Percentiles rank a stretch among this genome's conserved stretches.
Conservation (phyloP, 2,888 invertebrate species). For the Calliphora vomitoria region DNA sequence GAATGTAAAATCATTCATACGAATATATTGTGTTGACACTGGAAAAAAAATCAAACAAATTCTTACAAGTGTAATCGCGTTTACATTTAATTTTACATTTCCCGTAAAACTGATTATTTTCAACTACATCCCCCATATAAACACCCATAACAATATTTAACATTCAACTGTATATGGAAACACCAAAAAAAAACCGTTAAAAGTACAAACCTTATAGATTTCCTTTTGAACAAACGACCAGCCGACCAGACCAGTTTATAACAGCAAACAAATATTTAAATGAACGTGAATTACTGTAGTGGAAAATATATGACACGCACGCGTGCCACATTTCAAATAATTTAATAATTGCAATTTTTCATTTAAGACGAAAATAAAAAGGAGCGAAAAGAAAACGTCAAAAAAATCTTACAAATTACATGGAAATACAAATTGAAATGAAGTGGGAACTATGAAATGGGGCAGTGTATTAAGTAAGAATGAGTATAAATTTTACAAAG, state of each 20-base stretch:
- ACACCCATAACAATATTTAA: too few relatives aligned
- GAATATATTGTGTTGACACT: neutral
- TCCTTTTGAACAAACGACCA: neutral
- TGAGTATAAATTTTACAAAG: constrained; percentile 3
- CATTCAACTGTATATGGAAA: too few relatives aligned
- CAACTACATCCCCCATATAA: constrained; percentile 51
- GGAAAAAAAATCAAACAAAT: neutral
- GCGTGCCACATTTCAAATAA: constrained; percentile 74
- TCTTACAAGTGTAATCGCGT: constrained; percentile 76
- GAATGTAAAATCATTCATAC: neutral
- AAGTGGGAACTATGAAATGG: neutral
- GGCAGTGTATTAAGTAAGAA: neutral
- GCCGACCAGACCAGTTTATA: neutral
- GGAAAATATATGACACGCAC: constrained; percentile 66
- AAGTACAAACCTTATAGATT: neutral
- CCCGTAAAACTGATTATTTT: constrained; percentile 80
- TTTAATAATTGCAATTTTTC: constrained; percentile 75
- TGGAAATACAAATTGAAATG: constrained; percentile 7
- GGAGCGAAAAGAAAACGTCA: neutral
- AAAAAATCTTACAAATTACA: constrained; percentile 39
- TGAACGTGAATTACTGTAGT: constrained; percentile 27
- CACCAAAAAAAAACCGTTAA: neutral
- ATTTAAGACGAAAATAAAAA: constrained; percentile 37
- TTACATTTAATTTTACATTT: constrained; percentile 83
- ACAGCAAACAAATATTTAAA: neutral